Conservation (phyloP, 1,140 invertebrate species). For the Thalassaphorura encarpata region DNA sequence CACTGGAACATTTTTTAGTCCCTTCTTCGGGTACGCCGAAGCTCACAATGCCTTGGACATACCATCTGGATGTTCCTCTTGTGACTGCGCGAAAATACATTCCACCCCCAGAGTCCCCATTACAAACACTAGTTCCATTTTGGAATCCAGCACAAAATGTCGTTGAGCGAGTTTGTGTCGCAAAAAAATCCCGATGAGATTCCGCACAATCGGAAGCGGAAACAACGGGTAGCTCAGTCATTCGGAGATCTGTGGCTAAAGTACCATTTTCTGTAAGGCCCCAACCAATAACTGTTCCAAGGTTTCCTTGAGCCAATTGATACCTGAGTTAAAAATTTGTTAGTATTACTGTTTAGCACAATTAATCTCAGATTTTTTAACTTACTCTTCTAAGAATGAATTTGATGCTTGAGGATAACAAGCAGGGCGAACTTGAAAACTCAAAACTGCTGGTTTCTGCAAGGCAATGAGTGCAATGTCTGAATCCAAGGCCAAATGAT, state of each 20-base stretch:
- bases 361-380: background rate
- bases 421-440: slow-evolving; percentile 28
- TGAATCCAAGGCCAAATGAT: slow-evolving; percentile 25
- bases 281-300: slow-evolving; percentile 26
- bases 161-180: slow-evolving; percentile 27
- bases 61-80: slow-evolving; percentile 23
- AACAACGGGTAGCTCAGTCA: slow-evolving; percentile 28
- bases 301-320: slow-evolving; percentile 24
- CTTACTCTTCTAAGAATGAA: slow-evolving; percentile 28
- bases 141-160: slow-evolving; percentile 30
- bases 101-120: slow-evolving; percentile 22
- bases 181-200: slow-evolving; percentile 30
- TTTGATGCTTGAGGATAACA: slow-evolving; percentile 31
- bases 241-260: slow-evolving; percentile 13
- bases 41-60: slow-evolving; percentile 29
- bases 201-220: slow-evolving; percentile 22
- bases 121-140: slow-evolving; percentile 27
- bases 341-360: background rate
- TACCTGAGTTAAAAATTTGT: slow-evolving; percentile 5
- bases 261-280: slow-evolving; percentile 28
- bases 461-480: slow-evolving; percentile 30
- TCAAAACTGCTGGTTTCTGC: slow-evolving; percentile 21
- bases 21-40: slow-evolving; percentile 28
- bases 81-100: slow-evolving; percentile 24
- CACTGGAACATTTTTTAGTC: slow-evolving; percentile 22